Conservation (phyloP, 2,797 vertebrate species). For the Xenops minutus region DNA sequence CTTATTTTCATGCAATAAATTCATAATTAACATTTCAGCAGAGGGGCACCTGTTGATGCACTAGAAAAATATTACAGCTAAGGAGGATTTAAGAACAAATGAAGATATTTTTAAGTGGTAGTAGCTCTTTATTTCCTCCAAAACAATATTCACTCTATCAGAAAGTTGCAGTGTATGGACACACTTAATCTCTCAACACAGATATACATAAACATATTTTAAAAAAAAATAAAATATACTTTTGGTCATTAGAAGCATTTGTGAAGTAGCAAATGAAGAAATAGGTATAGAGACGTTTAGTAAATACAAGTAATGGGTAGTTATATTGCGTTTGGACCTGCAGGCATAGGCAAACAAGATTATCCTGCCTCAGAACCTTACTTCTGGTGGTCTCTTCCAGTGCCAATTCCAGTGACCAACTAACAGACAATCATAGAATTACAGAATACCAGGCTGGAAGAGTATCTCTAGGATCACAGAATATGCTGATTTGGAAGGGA, state of each 20-base stretch:
- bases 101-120: slow-evolving; percentile 29
- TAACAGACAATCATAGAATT: neutral
- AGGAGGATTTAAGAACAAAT: slow-evolving; percentile 31
- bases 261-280: neutral
- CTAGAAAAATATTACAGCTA: slow-evolving; percentile 1
- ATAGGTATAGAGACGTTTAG: neutral
- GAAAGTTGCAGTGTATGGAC: neutral
- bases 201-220: fast-evolving
- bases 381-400: neutral
- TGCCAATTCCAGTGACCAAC: neutral
- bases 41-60: neutral
- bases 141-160: neutral
- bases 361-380: neutral
- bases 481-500: neutral
- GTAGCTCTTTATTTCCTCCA: neutral
- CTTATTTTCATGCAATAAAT: slow-evolving; percentile 36
- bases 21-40: slow-evolving; percentile 49
- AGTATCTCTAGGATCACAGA: neutral
- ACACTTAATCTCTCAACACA: neutral
- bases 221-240: neutral
- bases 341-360: neutral
- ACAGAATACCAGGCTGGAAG: neutral
- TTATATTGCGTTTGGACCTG: neutral
- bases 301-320: neutral
- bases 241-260: neutral